A percentile compares a stretch with the other conserved stretches of the same genome.
Evolutionary conservation across 1,140 invertebrate species (phyloP).

Genomic region (Pectinophora gossypiella): DNA sequence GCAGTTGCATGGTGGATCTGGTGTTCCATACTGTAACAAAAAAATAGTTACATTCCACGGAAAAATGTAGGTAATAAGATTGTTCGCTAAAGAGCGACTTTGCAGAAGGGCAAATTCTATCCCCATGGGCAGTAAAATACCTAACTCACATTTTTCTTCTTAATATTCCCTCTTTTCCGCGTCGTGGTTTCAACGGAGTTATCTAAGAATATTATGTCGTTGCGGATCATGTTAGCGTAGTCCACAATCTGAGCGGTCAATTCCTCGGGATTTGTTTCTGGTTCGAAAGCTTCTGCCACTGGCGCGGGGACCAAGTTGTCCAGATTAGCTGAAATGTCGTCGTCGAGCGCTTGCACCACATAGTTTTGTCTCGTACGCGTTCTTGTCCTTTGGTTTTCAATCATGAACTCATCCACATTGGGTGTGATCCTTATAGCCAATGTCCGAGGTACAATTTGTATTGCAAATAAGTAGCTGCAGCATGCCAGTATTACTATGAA

Average conservation of each 20-base stretch:
- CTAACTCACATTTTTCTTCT: slow-evolving; percentile 28
- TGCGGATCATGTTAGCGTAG: slow-evolving; percentile 60
- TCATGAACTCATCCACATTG: slow-evolving; percentile 41
- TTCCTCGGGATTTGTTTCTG: slow-evolving; percentile 38
- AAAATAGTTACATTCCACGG: not conserved
- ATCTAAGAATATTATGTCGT: slow-evolving; percentile 57
- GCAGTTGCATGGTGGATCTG: slow-evolving; percentile 34
- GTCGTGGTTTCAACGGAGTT: slow-evolving; percentile 60
- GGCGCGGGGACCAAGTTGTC: slow-evolving; percentile 26
- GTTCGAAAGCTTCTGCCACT: slow-evolving; percentile 28
- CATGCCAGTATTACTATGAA: slow-evolving; percentile 28
- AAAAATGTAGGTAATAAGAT: not conserved
- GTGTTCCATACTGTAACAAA: not conserved
- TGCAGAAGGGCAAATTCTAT: too few relatives aligned
- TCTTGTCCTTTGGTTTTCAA: slow-evolving; percentile 49
- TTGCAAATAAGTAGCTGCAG: slow-evolving; percentile 32
- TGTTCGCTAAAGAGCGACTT: too few relatives aligned
- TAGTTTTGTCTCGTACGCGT: slow-evolving; percentile 50
- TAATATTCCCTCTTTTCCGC: slow-evolving; percentile 52
- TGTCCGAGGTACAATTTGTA: slow-evolving; percentile 29
- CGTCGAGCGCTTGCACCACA: slow-evolving; percentile 32
- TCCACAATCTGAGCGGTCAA: slow-evolving; percentile 51
- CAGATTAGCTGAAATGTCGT: slow-evolving; percentile 23
- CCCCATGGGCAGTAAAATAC: too few relatives aligned
- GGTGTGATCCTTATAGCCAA: slow-evolving; percentile 39